Evolutionary conservation across 2,888 invertebrate species (phyloP).

Genomic region (Scotopteryx bipunctaria): DNA sequence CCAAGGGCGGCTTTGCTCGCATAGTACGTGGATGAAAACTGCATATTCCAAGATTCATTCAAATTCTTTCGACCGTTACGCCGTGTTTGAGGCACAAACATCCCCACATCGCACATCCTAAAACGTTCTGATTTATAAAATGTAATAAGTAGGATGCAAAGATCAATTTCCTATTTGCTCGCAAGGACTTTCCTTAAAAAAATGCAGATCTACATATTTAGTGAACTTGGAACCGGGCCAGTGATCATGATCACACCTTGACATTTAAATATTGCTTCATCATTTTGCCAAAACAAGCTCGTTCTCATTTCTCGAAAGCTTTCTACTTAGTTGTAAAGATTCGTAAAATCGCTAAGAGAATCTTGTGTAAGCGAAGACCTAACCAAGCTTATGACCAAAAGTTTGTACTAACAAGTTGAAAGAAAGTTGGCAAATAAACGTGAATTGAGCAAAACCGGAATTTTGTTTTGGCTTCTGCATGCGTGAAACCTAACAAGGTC

Average conservation of each 20-base stretch:
- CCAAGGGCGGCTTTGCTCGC: too few species aligned
- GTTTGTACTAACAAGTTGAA: slow-evolving; percentile 56
- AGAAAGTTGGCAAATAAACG: slow-evolving; percentile 72
- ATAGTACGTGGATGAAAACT: too few species aligned
- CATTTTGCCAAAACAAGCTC: slow-evolving; percentile 9
- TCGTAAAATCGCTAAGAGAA: slow-evolving; percentile 8
- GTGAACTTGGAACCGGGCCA: background rate
- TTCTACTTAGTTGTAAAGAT: slow-evolving; percentile 14
- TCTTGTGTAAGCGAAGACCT: slow-evolving; percentile 27
- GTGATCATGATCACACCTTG: background rate
- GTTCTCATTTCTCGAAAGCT: slow-evolving; percentile 10
- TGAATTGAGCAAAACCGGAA: slow-evolving; percentile 67
- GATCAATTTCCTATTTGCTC: too few species aligned
- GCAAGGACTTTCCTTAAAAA: background rate
- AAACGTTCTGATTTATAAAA: too few species aligned
- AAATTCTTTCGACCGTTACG: too few species aligned
- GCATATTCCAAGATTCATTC: too few species aligned
- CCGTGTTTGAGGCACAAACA: too few species aligned
- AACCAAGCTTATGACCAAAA: slow-evolving; percentile 45
- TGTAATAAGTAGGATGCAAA: too few species aligned
- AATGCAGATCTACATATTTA: background rate
- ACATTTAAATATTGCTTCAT: slow-evolving; percentile 9
- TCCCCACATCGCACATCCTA: too few species aligned
- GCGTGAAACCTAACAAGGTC: slow-evolving; percentile 55
- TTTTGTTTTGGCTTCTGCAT: slow-evolving; percentile 58